Conservation (phyloP, 2,888 invertebrate genomes). For the Ischnus inquisitorius region DNA sequence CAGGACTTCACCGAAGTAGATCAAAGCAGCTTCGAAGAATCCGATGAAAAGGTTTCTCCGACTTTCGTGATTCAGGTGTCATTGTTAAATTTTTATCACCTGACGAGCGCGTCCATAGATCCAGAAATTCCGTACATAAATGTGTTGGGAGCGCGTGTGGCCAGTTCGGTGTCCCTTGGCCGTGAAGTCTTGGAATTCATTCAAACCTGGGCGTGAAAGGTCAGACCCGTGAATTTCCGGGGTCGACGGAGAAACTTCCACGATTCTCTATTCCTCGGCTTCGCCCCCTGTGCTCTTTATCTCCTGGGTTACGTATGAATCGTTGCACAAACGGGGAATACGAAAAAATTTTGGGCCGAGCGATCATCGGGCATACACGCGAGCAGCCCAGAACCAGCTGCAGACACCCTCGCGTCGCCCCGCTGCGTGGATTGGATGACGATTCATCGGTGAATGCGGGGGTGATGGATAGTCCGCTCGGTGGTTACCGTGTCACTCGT, state of each 20-base stretch:
- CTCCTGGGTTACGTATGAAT: constrained; percentile 55
- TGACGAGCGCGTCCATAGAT: constrained; percentile 46
- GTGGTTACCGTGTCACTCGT: constrained; percentile 78
- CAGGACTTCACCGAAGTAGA: not conserved
- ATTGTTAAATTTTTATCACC: constrained; percentile 66
- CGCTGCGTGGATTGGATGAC: constrained; percentile 59
- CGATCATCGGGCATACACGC: constrained; percentile 19
- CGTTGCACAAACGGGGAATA: constrained; percentile 39
- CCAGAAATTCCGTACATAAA: not conserved
- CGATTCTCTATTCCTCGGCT: not conserved
- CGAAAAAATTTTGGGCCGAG: constrained; percentile 44
- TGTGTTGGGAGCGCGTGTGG: constrained; percentile 48
- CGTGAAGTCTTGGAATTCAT: constrained; percentile 53
- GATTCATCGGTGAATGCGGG: constrained; percentile 74
- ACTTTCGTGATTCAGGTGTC: not conserved
- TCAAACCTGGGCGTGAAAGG: constrained; percentile 32
- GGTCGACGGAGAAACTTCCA: constrained; percentile 41
- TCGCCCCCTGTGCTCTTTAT: constrained; percentile 8
- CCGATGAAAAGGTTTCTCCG: not conserved
- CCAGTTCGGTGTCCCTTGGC: constrained; percentile 35
- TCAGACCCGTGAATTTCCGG: constrained; percentile 51
- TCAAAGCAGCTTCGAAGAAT: not conserved
- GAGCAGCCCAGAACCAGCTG: constrained; percentile 72
- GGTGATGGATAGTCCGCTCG: constrained; percentile 82
- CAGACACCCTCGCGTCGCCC: constrained; percentile 53